Conservation (phyloP, 2,888 invertebrate species). For the Aphrophora alni region DNA sequence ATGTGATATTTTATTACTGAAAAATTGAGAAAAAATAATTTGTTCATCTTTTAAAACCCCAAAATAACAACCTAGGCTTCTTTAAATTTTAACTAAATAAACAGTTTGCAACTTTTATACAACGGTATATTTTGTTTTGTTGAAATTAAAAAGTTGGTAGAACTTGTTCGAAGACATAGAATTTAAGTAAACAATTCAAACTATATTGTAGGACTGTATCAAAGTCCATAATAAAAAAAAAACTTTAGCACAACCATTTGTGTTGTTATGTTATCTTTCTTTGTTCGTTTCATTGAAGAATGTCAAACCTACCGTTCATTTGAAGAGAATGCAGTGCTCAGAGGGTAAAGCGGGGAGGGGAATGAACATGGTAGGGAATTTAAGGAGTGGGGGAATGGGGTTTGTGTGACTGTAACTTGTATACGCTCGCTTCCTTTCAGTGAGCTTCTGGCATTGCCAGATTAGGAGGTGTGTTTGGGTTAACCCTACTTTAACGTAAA, state of each 20-base stretch:
- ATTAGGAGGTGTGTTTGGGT: neutral
- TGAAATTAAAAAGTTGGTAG: too few species aligned
- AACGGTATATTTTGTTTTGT: too few species aligned
- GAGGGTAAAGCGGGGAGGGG: neutral
- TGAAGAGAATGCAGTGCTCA: neutral
- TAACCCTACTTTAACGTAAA: neutral
- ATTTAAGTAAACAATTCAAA: too few species aligned
- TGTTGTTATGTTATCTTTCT: neutral
- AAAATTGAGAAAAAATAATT: too few species aligned
- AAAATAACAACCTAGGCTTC: too few species aligned
- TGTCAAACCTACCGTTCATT: neutral
- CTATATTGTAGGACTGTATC: too few species aligned
- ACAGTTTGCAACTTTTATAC: too few species aligned
- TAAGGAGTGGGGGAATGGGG: neutral
- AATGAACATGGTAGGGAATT: neutral
- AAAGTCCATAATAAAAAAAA: too few species aligned
- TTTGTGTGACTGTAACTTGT: neutral
- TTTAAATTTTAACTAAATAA: too few species aligned
- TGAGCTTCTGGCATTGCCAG: neutral
- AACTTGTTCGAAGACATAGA: too few species aligned
- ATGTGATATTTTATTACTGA: too few species aligned
- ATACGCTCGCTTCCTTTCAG: neutral
- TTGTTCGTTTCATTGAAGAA: neutral
- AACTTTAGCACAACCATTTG: neutral
- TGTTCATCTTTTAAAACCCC: too few species aligned